Base-by-base conservation (phyloP, 2,888 invertebrate species). In the Nematopogon swammerdamellus region DNA sequence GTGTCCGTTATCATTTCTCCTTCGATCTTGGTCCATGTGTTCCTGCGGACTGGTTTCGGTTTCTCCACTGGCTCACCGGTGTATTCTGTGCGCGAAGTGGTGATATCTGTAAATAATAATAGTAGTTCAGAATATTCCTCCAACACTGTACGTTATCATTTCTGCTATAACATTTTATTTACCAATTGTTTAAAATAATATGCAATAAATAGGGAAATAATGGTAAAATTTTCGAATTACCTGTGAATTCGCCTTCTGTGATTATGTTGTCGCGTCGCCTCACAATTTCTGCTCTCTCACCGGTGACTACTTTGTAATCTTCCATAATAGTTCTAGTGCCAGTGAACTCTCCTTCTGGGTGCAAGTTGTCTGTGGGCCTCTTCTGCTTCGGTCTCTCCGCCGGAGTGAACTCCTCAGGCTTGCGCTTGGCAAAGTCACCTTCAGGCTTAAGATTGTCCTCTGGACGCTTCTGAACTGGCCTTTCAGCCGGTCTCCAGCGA, bases 11-110 rank as follows among this genome's bases (percentile, higher is more conserved):
- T 81, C 68, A 89, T 85, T 50, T 89, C 89, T 25, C 89, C 89
- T 69, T 88, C 89, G 45, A 88, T 72, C 66, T 90, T 90, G 0
- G 90, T 90, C 81, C 85, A 90, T 1, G 90, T 91, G 60, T 89
- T 88, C 49, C 89, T 82, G 57, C 90, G 77, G 46, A 88, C 83
- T 51, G 85, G 82, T 60, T 74, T 82, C 44, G 85, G 81, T 59
- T 86, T 73, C 65, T 87, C 87, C 5, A 81, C 76, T 54, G 83
- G 82, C 64, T 85, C 83, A n/a, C 85, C 84, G 55, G 87, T 87
- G 65, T 85, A 90, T 62, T 86, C 88, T 53, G 82, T 70, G 58
- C 85, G 85, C 48, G 83, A 81, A 48, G 89, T 90, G 51, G 89
- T 89, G 51, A 83, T 77, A 69, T 86, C 89, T 89, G 67, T 56